These are phyloP conservation scores for Drosophila ananassae DNA, from an alignment of 1,140 invertebrate genomes.

Conservation along the genomic window DNA sequence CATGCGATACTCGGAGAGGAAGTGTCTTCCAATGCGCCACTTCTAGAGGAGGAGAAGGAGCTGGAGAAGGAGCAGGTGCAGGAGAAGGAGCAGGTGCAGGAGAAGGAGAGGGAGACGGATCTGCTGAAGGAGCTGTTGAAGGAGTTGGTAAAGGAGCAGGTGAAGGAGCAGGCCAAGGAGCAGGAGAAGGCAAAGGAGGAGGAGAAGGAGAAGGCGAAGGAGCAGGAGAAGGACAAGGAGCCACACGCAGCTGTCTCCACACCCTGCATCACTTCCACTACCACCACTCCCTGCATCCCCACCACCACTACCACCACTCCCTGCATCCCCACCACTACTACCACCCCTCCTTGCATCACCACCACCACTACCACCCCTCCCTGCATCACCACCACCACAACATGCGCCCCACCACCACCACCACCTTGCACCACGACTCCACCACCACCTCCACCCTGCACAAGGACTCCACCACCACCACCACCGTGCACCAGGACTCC, in stretches of 20 bases:
- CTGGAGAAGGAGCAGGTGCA: background rate
- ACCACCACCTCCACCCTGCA: background rate
- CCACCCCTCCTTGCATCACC: background rate
- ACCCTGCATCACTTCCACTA: slow-evolving; percentile 4
- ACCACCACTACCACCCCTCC: background rate
- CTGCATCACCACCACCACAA: background rate
- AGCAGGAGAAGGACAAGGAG: background rate
- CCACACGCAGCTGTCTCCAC: background rate
- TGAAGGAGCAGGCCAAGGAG: background rate
- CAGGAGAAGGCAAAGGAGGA: slow-evolving; percentile 6
- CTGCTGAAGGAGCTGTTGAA: no score
- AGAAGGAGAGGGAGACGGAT: background rate
- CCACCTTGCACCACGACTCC: background rate
- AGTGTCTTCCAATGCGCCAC: no score
- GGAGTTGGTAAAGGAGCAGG: background rate
- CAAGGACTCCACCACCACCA: background rate
- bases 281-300: background rate
- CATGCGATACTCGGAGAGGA: background rate
- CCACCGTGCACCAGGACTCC: slow-evolving; percentile 2
- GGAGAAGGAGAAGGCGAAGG: slow-evolving; percentile 4
- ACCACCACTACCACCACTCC: background rate
- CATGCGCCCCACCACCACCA: background rate
- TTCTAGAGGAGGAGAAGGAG: background rate
- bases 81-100: slow-evolving; percentile 9
- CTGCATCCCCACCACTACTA: background rate